Evolutionary conservation across 2,797 vertebrate genomes (phyloP).

Genomic region (Centroberyx gerrardi): DNA sequence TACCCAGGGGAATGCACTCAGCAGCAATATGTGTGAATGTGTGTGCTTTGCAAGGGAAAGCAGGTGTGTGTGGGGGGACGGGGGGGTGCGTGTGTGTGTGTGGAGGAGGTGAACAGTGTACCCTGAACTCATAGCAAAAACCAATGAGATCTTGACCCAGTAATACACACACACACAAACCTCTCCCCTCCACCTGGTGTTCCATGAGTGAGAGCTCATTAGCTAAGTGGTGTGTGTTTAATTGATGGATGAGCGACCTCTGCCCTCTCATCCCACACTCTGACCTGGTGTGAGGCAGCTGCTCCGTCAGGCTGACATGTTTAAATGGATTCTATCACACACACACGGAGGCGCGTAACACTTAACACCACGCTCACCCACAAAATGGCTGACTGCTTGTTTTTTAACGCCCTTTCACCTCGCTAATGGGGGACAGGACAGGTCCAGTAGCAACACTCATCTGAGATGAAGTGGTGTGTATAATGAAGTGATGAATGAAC

Average conservation of each 20-base stretch:
- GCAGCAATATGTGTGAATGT: constrained; percentile 46
- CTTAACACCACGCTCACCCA: constrained; percentile 16
- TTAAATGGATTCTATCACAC: constrained; percentile 50
- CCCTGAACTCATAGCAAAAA: constrained; percentile 13
- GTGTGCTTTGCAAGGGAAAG: constrained; percentile 46
- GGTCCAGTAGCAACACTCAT: not conserved
- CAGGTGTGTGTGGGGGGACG: not conserved
- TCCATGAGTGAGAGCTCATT: constrained; percentile 41
- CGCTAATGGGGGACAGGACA: constrained; percentile 6
- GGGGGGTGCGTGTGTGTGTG: constrained; percentile 7
- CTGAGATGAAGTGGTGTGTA: not conserved
- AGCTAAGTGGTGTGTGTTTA: constrained; percentile 65
- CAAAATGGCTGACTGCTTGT: constrained; percentile 22
- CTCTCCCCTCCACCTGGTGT: constrained; percentile 11
- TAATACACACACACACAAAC: not conserved
- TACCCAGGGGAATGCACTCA: constrained; percentile 20
- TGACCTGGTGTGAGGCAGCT: constrained; percentile 49
- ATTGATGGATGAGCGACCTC: constrained; percentile 66
- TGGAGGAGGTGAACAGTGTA: not conserved
- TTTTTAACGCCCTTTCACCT: constrained; percentile 19
- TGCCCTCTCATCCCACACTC: constrained; percentile 48
- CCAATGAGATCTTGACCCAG: constrained; percentile 5
- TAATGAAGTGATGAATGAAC: not conserved
- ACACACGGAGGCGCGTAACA: constrained; percentile 26
- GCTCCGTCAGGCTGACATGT: constrained; percentile 35